These are phyloP conservation scores for Gonioctena quinquepunctata DNA, from an alignment of 1,140 invertebrate genomes.

Conservation along the genomic window DNA sequence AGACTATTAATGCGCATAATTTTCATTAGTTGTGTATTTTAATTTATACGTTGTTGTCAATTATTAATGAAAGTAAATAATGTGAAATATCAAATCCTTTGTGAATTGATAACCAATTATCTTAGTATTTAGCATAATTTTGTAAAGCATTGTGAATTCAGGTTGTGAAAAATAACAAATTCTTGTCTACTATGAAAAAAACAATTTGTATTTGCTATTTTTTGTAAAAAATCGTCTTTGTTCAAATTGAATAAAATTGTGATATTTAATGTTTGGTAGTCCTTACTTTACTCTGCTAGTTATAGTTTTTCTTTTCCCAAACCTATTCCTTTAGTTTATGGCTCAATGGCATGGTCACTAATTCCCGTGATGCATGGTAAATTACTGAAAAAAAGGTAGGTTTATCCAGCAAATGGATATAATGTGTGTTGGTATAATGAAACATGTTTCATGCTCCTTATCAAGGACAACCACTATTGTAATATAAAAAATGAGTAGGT, in stretches of 20 bases:
- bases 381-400: neutral
- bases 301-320: constrained; percentile 7
- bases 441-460: neutral
- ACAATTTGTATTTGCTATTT: neutral
- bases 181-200: neutral
- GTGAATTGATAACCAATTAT: too few species aligned
- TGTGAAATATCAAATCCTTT: too few species aligned
- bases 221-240: neutral
- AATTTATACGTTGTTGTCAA: neutral
- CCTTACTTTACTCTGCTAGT: constrained; percentile 13
- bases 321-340: constrained; percentile 6
- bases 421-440: too few species aligned
- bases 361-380: neutral
- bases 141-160: too few species aligned
- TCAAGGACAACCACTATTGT: neutral
- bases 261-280: constrained; percentile 18
- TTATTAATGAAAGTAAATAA: neutral
- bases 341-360: neutral
- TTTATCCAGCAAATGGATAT: neutral
- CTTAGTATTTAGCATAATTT: too few species aligned
- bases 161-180: too few species aligned
- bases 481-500: neutral
- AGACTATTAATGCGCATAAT: neutral
- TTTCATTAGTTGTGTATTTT: neutral
- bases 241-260: constrained; percentile 15